These are phyloP conservation scores for Molossus molossus DNA, from an alignment of 2,797 vertebrate species.

Conservation along the genomic window DNA sequence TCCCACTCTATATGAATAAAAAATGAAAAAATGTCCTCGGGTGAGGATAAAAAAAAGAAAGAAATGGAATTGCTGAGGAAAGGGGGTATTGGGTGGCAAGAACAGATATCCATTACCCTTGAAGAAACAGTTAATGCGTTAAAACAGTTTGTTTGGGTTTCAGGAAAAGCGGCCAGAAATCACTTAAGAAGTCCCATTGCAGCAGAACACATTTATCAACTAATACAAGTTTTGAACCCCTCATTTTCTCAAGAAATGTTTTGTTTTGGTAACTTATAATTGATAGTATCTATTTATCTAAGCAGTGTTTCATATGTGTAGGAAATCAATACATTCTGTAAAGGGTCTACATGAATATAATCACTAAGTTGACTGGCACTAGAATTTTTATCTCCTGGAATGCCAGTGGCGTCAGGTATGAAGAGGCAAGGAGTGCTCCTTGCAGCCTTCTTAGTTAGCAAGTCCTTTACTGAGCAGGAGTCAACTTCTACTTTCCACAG, in stretches of 20 bases:
- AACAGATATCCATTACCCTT: neutral
- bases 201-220: neutral
- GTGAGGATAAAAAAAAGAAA: neutral
- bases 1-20: too few species aligned
- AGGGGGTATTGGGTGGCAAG: neutral
- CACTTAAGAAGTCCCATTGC: neutral
- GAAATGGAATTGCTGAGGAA: neutral
- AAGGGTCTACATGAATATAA: neutral
- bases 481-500: neutral
- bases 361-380: neutral
- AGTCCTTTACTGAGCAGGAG: neutral
- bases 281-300: neutral
- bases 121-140: neutral
- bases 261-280: neutral
- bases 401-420: neutral
- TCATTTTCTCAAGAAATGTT: neutral
- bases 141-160: neutral
- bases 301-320: neutral
- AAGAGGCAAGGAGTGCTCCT: neutral
- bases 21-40: too few species aligned
- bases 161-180: slow-evolving; percentile 8
- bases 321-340: neutral
- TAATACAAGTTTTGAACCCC: neutral
- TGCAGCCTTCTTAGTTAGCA: slow-evolving; percentile 30
- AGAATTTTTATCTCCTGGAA: slow-evolving; percentile 48